These are phyloP conservation scores for Meriones psammophilus DNA, from an alignment of 2,797 vertebrate genomes.

Conservation along the genomic window DNA sequence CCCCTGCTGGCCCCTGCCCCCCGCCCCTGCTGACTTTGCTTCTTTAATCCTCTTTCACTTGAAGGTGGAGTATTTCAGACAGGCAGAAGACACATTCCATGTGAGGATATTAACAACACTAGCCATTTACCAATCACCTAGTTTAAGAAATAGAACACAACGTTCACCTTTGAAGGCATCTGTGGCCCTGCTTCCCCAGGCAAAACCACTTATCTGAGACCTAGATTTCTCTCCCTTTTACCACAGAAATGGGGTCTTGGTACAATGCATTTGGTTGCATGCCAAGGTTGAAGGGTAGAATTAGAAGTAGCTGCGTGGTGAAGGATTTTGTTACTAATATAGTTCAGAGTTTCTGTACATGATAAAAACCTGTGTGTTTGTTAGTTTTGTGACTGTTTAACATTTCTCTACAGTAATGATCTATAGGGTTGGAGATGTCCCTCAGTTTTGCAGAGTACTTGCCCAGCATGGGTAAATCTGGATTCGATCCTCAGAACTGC, in stretches of 20 bases:
- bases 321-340: not conserved
- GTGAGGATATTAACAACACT: not conserved
- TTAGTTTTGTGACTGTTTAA: constrained; percentile 34
- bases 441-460: not conserved
- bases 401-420: constrained; percentile 32
- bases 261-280: not conserved
- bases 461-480: not conserved
- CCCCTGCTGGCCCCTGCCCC: not conserved
- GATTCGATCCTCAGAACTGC: not conserved
- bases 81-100: not conserved
- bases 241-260: not conserved
- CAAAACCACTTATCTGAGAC: constrained; percentile 23
- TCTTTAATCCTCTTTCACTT: not conserved
- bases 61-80: not conserved
- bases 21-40: not conserved
- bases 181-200: not conserved
- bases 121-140: not conserved
- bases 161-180: not conserved
- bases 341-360: constrained; percentile 1
- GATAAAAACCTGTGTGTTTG: not conserved
- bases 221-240: not conserved
- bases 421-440: not conserved
- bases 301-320: not conserved
- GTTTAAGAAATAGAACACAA: constrained; percentile 7
- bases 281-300: not conserved